Conservation (phyloP, 2,797 vertebrate genomes). For the Balearica regulorum region DNA sequence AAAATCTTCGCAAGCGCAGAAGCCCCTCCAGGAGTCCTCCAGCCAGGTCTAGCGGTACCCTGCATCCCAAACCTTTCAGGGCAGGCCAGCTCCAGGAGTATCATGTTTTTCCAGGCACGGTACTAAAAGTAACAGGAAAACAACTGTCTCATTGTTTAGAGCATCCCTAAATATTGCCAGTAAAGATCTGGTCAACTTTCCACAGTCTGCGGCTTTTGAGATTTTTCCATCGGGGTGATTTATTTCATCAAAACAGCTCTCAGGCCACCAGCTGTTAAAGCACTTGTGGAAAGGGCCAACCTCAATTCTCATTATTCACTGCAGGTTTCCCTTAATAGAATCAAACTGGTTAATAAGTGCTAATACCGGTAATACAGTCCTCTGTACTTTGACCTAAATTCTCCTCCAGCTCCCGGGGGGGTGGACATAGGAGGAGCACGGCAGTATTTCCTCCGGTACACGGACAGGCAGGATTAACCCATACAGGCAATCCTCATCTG, state of each 20-base stretch:
- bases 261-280: constrained; percentile 71
- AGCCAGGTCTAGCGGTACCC: background rate
- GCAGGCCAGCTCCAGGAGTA: background rate
- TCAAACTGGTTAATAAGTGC: constrained; percentile 40
- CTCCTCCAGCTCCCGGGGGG: background rate
- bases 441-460: background rate
- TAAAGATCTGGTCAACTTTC: constrained; percentile 58
- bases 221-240: constrained; percentile 51
- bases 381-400: constrained; percentile 24
- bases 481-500: background rate
- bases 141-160: constrained; percentile 63
- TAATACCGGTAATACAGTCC: background rate
- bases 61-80: background rate
- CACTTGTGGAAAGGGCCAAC: constrained; percentile 58
- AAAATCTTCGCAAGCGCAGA: background rate
- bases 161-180: constrained; percentile 61
- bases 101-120: constrained; percentile 36
- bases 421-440: background rate
- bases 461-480: background rate
- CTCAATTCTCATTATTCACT: constrained; percentile 57
- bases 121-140: constrained; percentile 40
- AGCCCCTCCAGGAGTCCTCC: background rate
- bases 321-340: constrained; percentile 50
- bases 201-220: constrained; percentile 55
- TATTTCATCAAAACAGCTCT: constrained; percentile 67